Evolutionary conservation across 2,797 vertebrate species (phyloP).

Genomic region (Peromyscus aztecus): DNA sequence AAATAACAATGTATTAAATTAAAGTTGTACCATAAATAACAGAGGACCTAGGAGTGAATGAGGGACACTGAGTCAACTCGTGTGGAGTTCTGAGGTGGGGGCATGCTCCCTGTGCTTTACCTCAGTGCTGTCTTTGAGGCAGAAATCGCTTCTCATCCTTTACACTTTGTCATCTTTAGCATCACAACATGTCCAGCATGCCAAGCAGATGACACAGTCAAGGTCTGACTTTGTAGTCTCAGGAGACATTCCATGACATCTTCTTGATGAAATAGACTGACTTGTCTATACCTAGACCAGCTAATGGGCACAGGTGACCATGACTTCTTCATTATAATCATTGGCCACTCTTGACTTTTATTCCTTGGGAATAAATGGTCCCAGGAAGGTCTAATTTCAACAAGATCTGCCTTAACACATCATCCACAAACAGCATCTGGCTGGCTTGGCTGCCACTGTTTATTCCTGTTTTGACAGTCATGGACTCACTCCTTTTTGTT

Average conservation of each 20-base stretch:
- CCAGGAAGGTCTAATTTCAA: neutral
- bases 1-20: neutral
- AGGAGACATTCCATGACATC: neutral
- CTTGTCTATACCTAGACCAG: neutral
- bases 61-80: neutral
- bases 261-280: neutral
- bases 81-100: neutral
- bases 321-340: neutral
- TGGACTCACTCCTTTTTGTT: neutral
- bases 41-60: neutral
- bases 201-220: neutral
- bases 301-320: neutral
- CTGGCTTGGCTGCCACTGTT: neutral
- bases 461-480: neutral
- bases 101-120: neutral
- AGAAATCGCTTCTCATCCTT: neutral
- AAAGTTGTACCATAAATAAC: constrained; percentile 32
- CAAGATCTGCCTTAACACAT: neutral
- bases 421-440: neutral
- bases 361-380: neutral
- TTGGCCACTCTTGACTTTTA: neutral
- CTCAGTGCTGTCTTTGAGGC: neutral
- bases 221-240: neutral
- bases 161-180: neutral
- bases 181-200: neutral